Evolutionary conservation across 2,113 vertebrate genomes (phyloP).

Genomic region (Myotis davidii): DNA sequence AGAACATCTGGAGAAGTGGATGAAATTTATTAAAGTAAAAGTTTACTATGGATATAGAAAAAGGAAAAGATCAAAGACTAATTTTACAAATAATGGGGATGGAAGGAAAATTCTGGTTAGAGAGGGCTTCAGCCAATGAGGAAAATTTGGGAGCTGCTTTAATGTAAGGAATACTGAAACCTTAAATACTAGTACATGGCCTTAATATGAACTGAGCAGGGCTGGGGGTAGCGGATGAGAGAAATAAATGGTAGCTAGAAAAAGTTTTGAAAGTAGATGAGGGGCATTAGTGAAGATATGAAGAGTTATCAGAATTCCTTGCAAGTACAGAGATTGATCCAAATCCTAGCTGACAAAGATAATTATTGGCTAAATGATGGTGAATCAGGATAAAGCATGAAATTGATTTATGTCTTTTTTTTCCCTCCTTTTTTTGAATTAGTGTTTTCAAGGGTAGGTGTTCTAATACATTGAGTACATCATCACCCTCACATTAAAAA

Average conservation of each 20-base stretch:
- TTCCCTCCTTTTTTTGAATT: neutral
- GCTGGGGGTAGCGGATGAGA: neutral
- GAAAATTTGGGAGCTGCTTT: neutral
- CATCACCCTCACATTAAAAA: neutral
- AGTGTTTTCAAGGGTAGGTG: neutral
- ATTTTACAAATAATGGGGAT: neutral
- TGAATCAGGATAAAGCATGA: neutral
- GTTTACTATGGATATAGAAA: neutral
- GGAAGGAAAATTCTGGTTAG: neutral
- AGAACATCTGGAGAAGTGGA: neutral
- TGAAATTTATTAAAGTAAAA: neutral
- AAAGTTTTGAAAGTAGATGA: neutral
- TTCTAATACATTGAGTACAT: neutral
- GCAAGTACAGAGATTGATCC: neutral
- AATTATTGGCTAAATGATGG: neutral
- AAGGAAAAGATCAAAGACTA: neutral
- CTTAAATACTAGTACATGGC: neutral
- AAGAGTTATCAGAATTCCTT: neutral
- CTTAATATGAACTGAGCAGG: neutral
- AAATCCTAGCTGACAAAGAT: neutral
- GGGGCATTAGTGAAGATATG: neutral
- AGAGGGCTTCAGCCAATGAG: neutral
- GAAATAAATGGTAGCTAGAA: neutral
- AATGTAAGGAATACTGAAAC: neutral
- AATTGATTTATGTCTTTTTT: neutral